Conservation (phyloP, 1,140 invertebrate genomes). For the Aphaenogaster floridana region DNA sequence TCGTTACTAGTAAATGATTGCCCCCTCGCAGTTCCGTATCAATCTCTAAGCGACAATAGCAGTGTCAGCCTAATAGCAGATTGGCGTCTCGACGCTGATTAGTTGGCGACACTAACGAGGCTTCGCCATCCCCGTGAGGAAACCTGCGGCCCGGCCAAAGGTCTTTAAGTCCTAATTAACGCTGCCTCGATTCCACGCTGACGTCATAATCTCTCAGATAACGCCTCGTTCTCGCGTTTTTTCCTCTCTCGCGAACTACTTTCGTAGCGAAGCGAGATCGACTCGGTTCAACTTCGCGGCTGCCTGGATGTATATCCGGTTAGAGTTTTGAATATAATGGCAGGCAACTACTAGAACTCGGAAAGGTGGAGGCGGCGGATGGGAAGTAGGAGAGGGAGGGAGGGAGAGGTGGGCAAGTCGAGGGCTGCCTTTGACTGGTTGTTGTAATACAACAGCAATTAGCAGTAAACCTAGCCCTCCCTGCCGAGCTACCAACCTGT, state of each 20-base stretch:
- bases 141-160: slow-evolving; percentile 64
- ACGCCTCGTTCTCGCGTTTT: slow-evolving; percentile 9
- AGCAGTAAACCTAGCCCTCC: slow-evolving; percentile 77
- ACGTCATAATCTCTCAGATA: slow-evolving; percentile 76
- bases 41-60: slow-evolving; percentile 21
- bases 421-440: slow-evolving; percentile 77
- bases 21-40: neutral
- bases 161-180: slow-evolving; percentile 80
- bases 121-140: slow-evolving; percentile 75
- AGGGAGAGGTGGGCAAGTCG: slow-evolving; percentile 66
- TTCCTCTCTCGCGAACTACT: slow-evolving; percentile 10
- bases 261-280: slow-evolving; percentile 39
- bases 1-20: slow-evolving; percentile 9
- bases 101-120: slow-evolving; percentile 78
- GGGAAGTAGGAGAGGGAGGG: slow-evolving; percentile 24
- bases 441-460: slow-evolving; percentile 80
- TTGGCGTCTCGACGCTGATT: slow-evolving; percentile 80
- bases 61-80: slow-evolving; percentile 38
- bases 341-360: slow-evolving; percentile 66
- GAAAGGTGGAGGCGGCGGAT: slow-evolving; percentile 54
- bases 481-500: slow-evolving; percentile 70
- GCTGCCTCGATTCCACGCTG: slow-evolving; percentile 65
- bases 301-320: slow-evolving; percentile 63
- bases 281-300: slow-evolving; percentile 57
- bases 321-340: slow-evolving; percentile 74